Conservation (phyloP, 2,113 vertebrate genomes). For the Laticauda laticaudata region DNA sequence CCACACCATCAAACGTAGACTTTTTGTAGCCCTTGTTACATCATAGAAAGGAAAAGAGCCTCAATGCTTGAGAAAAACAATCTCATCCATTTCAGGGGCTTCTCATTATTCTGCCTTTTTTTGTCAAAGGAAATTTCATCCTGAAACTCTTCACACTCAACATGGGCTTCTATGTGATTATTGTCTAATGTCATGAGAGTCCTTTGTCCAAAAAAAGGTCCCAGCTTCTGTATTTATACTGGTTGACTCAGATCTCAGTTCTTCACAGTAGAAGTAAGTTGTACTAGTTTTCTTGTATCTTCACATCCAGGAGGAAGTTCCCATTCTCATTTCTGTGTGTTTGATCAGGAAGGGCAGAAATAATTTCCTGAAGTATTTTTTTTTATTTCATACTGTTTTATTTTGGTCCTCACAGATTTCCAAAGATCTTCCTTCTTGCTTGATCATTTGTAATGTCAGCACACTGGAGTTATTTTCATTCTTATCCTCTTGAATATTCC, state of each 20-base stretch:
- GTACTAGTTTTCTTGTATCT: not conserved
- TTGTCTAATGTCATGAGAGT: not conserved
- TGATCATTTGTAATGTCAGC: not conserved
- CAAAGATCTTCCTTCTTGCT: not conserved
- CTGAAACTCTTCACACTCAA: not conserved
- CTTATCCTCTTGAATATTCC: not conserved
- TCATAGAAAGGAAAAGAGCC: not conserved
- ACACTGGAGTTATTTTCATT: not conserved
- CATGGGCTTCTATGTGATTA: not conserved
- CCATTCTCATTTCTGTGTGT: not conserved
- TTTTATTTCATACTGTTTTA: not conserved
- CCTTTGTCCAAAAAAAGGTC: not conserved
- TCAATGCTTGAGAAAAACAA: not conserved
- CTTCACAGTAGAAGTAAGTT: not conserved
- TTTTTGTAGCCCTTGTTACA: not conserved
- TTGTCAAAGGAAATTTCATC: not conserved
- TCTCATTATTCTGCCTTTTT: not conserved
- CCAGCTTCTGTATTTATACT: not conserved
- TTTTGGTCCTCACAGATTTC: not conserved
- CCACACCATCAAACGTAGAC: not conserved
- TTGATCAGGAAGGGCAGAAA: not conserved
- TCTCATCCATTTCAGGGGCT: not conserved
- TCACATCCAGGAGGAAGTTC: not conserved
- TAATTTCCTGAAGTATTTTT: not conserved
- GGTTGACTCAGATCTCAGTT: not conserved